A percentile compares a stretch with the other conserved stretches of the same genome.
phyloP scores from a whole-genome alignment of 1,140 invertebrate genomes.

The Hypothenemus hampei region DNA sequence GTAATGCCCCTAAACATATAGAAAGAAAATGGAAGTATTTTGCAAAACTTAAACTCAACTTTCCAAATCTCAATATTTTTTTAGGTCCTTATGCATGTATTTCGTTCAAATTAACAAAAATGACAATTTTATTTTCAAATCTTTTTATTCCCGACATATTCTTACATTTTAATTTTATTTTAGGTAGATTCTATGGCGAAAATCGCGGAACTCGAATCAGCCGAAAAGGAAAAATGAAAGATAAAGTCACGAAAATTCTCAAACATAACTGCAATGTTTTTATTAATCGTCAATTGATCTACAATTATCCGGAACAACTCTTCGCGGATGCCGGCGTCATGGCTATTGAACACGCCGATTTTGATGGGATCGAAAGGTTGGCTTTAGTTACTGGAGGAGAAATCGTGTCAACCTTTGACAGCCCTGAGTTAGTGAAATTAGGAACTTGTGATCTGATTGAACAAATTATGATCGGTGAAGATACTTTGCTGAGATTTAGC shows the following conservation, averaged over 20 bases:
- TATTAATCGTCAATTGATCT: slow-evolving; percentile 98
- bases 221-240: slow-evolving; percentile 99
- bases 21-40: too few relatives aligned
- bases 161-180: too few relatives aligned
- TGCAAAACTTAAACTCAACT: too few relatives aligned
- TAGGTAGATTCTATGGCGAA: slow-evolving; percentile 94
- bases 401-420: slow-evolving; percentile 98
- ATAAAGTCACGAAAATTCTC: slow-evolving; percentile 97
- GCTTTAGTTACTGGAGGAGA: slow-evolving; percentile 60
- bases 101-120: too few relatives aligned
- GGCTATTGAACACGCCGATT: slow-evolving; percentile 99
- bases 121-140: too few relatives aligned
- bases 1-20: too few relatives aligned
- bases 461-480: slow-evolving; percentile 95
- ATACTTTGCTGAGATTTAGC: slow-evolving; percentile 90
- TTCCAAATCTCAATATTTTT: too few relatives aligned
- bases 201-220: slow-evolving; percentile 94
- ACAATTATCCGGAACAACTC: slow-evolving; percentile 99
- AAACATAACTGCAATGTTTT: slow-evolving; percentile 97
- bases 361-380: slow-evolving; percentile 93
- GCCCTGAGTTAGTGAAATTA: slow-evolving; percentile 85
- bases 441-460: slow-evolving; percentile 95
- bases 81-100: too few relatives aligned
- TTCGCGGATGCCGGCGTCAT: slow-evolving; percentile 98
- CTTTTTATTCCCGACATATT: too few relatives aligned